A percentile compares a stretch with the other conserved stretches of the same genome.
Conservation (phyloP, 2,797 vertebrate genomes). For the Enteromius radiatus region DNA sequence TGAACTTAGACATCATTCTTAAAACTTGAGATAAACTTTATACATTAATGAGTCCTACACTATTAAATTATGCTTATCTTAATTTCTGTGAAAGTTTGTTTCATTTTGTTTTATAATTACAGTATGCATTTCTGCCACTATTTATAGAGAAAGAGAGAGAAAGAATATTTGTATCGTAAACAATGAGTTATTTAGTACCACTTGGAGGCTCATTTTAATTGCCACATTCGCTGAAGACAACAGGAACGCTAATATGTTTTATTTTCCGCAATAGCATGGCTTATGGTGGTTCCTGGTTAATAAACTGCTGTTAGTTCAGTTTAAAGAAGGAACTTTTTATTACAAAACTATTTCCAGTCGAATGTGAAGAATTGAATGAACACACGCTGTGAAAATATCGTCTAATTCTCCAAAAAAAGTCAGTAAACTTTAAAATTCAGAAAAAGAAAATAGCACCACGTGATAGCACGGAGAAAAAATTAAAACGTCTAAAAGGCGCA, state of each 20-base stretch:
- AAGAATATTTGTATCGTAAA: conserved; percentile 26
- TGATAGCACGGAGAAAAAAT: background rate
- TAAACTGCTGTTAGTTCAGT: background rate
- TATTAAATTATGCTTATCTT: conserved; percentile 6
- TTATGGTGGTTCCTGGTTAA: conserved; percentile 7
- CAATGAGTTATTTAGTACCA: conserved; percentile 33
- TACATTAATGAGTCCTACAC: conserved; percentile 1
- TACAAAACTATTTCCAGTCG: background rate
- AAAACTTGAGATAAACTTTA: background rate
- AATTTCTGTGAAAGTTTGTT: background rate
- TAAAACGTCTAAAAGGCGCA: background rate
- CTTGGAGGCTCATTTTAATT: conserved; percentile 38
- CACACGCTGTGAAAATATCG: background rate
- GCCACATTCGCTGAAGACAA: conserved; percentile 25
- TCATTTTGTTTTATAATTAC: conserved; percentile 13
- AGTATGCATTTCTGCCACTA: background rate
- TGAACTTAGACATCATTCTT: conserved; percentile 5
- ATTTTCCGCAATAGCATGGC: conserved; percentile 14
- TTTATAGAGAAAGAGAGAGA: background rate
- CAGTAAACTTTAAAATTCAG: background rate
- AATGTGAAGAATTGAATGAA: background rate
- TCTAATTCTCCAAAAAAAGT: background rate
- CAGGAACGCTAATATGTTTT: conserved; percentile 27
- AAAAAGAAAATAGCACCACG: background rate
- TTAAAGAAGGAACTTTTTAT: conserved; percentile 13